Evolutionary conservation across 1,140 invertebrate species (phyloP).

Genomic region (Micrasema longulum): DNA sequence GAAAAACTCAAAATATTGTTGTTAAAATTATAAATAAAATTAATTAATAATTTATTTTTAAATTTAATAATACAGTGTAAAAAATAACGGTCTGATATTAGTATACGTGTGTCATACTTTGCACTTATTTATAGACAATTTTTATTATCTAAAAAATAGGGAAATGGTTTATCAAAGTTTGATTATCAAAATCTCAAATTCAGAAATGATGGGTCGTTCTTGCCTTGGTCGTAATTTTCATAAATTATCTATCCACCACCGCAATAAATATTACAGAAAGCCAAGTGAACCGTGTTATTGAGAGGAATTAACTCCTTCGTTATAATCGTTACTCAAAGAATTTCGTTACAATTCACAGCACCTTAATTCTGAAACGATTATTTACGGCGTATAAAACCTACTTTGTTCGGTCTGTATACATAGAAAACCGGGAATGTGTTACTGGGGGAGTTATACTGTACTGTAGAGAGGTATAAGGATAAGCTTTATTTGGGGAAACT

Average conservation of each 20-base stretch:
- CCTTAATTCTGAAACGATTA: constrained; percentile 17
- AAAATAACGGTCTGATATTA: no score
- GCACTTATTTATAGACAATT: no score
- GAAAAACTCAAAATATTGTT: no score
- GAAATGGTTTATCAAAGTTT: no score
- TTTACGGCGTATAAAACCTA: constrained; percentile 20
- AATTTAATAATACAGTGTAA: no score
- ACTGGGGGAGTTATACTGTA: no score
- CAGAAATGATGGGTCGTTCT: neutral
- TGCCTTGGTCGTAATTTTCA: constrained; percentile 1
- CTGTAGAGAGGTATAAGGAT: no score
- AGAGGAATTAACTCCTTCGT: constrained; percentile 32
- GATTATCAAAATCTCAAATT: no score
- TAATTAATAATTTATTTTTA: no score
- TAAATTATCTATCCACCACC: constrained; percentile 11
- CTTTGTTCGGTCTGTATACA: constrained; percentile 5
- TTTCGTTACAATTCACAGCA: constrained; percentile 29
- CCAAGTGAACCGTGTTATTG: constrained; percentile 30
- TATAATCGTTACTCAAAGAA: constrained; percentile 33
- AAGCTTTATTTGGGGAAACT: neutral
- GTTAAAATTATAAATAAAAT: no score
- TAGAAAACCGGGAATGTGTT: neutral
- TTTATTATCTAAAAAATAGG: no score
- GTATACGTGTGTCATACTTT: no score
- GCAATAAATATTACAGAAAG: constrained; percentile 20